Percentiles rank a stretch among this genome's conserved stretches.
Conservation (phyloP, 2,113 vertebrate genomes). For the Stomatorhinus ivindoensis region DNA sequence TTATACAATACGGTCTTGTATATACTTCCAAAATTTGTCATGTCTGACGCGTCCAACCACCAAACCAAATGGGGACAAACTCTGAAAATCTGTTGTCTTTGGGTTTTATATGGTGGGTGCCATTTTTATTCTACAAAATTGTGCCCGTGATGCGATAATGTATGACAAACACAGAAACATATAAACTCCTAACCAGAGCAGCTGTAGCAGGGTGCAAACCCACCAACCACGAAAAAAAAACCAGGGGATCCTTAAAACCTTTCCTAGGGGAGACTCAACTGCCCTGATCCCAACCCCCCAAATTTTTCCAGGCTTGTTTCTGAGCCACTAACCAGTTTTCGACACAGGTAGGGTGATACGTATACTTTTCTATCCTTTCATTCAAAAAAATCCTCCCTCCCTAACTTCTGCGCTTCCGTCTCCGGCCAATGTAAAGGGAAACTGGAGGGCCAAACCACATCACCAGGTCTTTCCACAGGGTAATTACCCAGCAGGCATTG, state of each 20-base stretch:
- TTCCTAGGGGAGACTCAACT: not conserved
- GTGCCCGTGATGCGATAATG: not conserved
- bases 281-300: not conserved
- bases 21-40: not conserved
- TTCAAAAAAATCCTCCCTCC: not conserved
- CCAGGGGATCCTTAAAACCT: not conserved
- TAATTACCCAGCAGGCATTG: slow-evolving; percentile 1
- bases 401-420: not conserved
- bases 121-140: not conserved
- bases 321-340: not conserved
- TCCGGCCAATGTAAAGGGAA: not conserved
- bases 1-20: not conserved
- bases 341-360: not conserved
- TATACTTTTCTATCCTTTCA: not conserved
- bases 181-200: not conserved
- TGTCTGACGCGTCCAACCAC: not conserved
- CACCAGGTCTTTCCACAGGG: not conserved
- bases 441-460: not conserved
- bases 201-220: not conserved
- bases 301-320: not conserved
- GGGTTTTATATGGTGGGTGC: not conserved
- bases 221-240: not conserved
- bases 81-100: not conserved
- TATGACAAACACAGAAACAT: not conserved
- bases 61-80: not conserved